phyloP scores from a whole-genome alignment of 2,888 invertebrate genomes.

The Eubasilissa splendida region DNA sequence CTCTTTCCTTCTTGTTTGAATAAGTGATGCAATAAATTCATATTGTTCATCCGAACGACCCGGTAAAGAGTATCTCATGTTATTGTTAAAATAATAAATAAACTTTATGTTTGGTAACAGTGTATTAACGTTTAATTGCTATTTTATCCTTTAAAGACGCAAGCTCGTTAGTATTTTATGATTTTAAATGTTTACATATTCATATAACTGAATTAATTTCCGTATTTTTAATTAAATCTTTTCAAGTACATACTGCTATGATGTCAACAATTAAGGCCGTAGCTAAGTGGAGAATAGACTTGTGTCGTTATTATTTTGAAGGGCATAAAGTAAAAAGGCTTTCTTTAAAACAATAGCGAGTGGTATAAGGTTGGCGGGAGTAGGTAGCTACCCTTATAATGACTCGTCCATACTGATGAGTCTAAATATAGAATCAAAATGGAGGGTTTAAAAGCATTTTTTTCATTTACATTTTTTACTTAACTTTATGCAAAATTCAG shows the following conservation, averaged over 20 bases:
- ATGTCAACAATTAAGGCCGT: constrained; percentile 15
- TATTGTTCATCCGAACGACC: too few relatives aligned
- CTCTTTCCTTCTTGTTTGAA: too few relatives aligned
- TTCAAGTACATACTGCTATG: neutral
- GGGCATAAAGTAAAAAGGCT: constrained; percentile 12
- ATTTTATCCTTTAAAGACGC: neutral
- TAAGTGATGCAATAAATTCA: too few relatives aligned
- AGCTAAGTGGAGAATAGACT: constrained; percentile 4
- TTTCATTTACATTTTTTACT: constrained; percentile 26
- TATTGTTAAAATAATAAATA: too few relatives aligned
- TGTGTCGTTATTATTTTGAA: constrained; percentile 41
- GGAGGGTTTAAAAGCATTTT: constrained; percentile 5
- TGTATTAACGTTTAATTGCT: too few relatives aligned
- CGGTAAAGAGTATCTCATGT: too few relatives aligned
- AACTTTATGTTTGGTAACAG: too few relatives aligned
- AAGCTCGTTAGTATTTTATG: neutral
- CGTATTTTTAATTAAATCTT: constrained; percentile 16
- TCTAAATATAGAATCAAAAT: constrained; percentile 10
- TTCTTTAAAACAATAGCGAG: constrained; percentile 19
- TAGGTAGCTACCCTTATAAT: constrained; percentile 24
- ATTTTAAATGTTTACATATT: neutral
- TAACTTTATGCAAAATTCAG: constrained; percentile 19
- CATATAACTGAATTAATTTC: neutral
- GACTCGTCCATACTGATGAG: constrained; percentile 30
- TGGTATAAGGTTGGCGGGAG: constrained; percentile 16